Evolutionary conservation across 2,888 invertebrate genomes (phyloP).

Genomic region (Heliconius charithonia): DNA sequence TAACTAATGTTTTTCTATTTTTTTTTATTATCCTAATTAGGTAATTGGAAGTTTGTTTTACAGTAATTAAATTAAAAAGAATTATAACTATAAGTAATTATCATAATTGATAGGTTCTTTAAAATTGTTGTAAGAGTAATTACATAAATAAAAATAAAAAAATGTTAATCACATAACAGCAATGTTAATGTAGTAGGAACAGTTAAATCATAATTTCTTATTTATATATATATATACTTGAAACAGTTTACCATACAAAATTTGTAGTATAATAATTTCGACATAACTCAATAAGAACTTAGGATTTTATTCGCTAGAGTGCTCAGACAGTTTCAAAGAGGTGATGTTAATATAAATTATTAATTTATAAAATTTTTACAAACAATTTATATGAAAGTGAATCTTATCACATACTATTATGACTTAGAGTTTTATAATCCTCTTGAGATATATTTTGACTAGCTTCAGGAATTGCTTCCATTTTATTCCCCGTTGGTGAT

Average conservation of each 20-base stretch:
- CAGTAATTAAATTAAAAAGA: not conserved
- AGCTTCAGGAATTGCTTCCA: slow-evolving; percentile 66
- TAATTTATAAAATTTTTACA: no score
- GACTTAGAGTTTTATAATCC: slow-evolving; percentile 67
- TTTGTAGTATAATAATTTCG: no score
- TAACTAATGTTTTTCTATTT: slow-evolving; percentile 11
- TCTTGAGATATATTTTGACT: slow-evolving; percentile 75
- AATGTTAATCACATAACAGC: no score
- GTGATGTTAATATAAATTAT: no score
- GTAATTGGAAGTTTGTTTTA: slow-evolving; percentile 9
- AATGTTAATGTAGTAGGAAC: not conserved
- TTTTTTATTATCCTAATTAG: not conserved
- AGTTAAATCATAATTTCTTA: not conserved
- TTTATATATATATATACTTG: not conserved
- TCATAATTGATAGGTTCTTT: not conserved
- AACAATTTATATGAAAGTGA: not conserved
- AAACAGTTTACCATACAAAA: not conserved
- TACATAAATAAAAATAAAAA: no score
- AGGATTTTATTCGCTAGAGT: no score
- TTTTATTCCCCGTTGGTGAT: slow-evolving; percentile 56
- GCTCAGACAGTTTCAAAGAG: no score
- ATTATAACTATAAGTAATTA: not conserved
- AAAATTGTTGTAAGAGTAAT: not conserved
- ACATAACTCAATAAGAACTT: no score
- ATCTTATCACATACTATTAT: slow-evolving; percentile 67